phyloP scores from a whole-genome alignment of 1,140 invertebrate species.

The Mactra quadrangularis region DNA sequence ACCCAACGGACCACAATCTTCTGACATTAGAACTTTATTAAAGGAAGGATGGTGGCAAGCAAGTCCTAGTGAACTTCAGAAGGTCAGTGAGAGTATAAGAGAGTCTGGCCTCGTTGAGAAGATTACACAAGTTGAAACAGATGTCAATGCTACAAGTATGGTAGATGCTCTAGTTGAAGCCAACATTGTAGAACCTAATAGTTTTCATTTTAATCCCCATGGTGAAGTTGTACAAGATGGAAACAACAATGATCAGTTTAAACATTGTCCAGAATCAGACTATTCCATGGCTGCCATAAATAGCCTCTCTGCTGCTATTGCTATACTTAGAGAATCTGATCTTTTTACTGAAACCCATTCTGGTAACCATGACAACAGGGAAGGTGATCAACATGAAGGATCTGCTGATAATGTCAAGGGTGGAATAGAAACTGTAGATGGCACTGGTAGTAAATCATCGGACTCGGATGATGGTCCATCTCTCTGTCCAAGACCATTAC shows the following conservation, averaged over 20 bases:
- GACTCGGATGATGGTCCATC: background rate
- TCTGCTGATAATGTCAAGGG: background rate
- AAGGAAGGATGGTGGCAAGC: slow-evolving; percentile 65
- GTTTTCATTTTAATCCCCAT: background rate
- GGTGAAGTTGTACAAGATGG: background rate
- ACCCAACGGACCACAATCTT: background rate
- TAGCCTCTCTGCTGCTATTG: slow-evolving; percentile 43
- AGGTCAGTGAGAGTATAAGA: slow-evolving; percentile 49
- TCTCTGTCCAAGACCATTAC: slow-evolving; percentile 1
- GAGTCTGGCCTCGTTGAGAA: slow-evolving; percentile 23
- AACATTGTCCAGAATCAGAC: background rate
- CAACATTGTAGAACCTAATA: too few relatives aligned
- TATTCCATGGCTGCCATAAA: slow-evolving; percentile 29
- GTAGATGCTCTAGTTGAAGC: background rate
- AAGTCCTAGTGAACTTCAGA: slow-evolving; percentile 62
- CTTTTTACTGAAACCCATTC: background rate
- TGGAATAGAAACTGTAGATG: background rate
- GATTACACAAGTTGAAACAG: slow-evolving; percentile 28
- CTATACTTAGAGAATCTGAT: slow-evolving; percentile 36
- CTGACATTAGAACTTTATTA: slow-evolving; percentile 54
- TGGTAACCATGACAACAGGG: background rate
- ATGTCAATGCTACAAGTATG: background rate
- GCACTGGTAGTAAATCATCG: background rate
- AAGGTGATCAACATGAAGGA: background rate
- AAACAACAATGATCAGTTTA: slow-evolving; percentile 24